phyloP scores from a whole-genome alignment of 2,888 invertebrate genomes.

The Ectemnius continuus region DNA sequence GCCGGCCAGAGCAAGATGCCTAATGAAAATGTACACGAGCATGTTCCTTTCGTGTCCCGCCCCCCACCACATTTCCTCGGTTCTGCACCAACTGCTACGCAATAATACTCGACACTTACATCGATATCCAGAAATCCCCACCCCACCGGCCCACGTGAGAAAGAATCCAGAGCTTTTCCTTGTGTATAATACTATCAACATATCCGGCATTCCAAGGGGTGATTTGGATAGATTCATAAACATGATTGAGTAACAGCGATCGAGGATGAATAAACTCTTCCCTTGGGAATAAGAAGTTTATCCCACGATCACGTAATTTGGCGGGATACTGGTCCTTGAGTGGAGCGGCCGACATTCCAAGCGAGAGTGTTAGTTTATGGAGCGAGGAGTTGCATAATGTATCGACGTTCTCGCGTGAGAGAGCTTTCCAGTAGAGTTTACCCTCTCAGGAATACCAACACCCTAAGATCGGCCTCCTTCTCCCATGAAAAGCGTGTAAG shows the following conservation, averaged over 20 bases:
- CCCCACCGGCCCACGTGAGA: conserved; percentile 39
- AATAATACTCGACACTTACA: no score
- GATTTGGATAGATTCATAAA: conserved; percentile 62
- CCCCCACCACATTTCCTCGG: no score
- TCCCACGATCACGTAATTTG: conserved; percentile 20
- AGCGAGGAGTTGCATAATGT: conserved; percentile 75
- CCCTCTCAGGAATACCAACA: conserved; percentile 6
- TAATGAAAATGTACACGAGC: conserved; percentile 8
- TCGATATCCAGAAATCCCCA: no score
- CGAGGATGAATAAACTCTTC: background rate
- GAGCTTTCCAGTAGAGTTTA: conserved; percentile 25
- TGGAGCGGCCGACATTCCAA: conserved; percentile 56
- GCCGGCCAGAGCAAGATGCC: background rate
- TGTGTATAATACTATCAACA: conserved; percentile 16
- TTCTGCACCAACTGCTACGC: background rate
- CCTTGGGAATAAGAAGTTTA: conserved; percentile 8
- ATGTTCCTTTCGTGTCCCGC: background rate
- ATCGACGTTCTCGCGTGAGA: conserved; percentile 68
- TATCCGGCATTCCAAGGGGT: conserved; percentile 18
- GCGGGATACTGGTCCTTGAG: no score
- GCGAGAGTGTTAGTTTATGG: conserved; percentile 71
- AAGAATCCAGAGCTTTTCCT: conserved; percentile 40
- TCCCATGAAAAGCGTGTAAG: background rate
- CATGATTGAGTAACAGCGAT: conserved; percentile 43
- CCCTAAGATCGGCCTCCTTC: background rate